These are phyloP conservation scores for Protonemura montana DNA, from an alignment of 2,888 invertebrate genomes.

Conservation along the genomic window DNA sequence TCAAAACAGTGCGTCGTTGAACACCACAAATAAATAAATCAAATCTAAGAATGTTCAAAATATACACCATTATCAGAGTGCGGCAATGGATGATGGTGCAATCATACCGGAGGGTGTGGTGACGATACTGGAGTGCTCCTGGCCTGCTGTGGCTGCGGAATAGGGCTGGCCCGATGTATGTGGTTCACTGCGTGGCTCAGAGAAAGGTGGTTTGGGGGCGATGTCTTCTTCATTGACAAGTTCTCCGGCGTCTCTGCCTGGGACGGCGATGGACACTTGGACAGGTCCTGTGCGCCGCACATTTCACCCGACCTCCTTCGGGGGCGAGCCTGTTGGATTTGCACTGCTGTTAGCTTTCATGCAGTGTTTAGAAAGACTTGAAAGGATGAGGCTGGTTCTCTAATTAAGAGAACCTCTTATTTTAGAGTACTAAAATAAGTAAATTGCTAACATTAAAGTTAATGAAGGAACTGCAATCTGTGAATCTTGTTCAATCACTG, in stretches of 20 bases:
- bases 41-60: no score
- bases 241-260: conserved; percentile 64
- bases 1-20: no score
- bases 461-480: no score
- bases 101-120: conserved; percentile 48
- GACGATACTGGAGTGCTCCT: conserved; percentile 51
- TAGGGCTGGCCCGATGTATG: conserved; percentile 26
- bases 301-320: conserved; percentile 82
- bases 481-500: no score
- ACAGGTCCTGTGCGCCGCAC: conserved; percentile 69
- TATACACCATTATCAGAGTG: no score
- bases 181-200: conserved; percentile 38
- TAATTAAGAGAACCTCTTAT: no score
- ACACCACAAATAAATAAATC: no score
- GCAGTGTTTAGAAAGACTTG: no score
- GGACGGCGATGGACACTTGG: conserved; percentile 57
- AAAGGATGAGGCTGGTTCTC: no score
- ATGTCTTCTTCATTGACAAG: conserved; percentile 68
- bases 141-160: conserved; percentile 51
- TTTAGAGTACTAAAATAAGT: no score
- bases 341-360: conserved; percentile 19
- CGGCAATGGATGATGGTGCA: background rate
- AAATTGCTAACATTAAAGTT: no score
- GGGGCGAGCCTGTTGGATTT: conserved; percentile 72
- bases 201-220: conserved; percentile 50